Evolutionary conservation across 2,888 invertebrate species (phyloP).

Genomic region (Hypercompe scribonia): DNA sequence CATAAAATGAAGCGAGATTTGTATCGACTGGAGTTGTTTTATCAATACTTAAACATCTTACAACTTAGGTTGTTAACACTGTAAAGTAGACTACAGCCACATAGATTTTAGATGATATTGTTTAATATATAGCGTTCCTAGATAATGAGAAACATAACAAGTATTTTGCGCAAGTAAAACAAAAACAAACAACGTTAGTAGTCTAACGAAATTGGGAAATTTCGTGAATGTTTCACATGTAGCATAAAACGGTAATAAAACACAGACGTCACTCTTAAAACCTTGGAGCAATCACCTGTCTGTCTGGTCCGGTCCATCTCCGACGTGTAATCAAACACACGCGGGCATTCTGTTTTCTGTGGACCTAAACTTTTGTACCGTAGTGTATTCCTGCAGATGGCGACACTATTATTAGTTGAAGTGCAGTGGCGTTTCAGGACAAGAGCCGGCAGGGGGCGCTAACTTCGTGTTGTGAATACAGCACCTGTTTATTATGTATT

Average conservation of each 20-base stretch:
- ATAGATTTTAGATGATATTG: neutral
- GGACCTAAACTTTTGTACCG: constrained; percentile 32
- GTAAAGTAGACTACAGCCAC: neutral
- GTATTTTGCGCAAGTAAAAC: neutral
- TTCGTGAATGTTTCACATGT: constrained; percentile 33
- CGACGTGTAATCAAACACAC: constrained; percentile 41
- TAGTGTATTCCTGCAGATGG: constrained; percentile 44
- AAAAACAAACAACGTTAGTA: neutral
- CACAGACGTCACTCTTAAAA: constrained; percentile 37
- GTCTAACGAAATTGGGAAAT: constrained; percentile 20
- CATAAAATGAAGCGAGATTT: constrained; percentile 17
- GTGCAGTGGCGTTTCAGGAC: constrained; percentile 4
- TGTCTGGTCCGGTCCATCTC: constrained; percentile 34
- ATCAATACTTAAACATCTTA: neutral
- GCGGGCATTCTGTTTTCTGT: constrained; percentile 21
- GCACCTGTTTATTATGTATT: constrained; percentile 41
- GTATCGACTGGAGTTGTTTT: constrained; percentile 18
- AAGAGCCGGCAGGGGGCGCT: constrained; percentile 16
- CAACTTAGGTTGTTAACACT: neutral
- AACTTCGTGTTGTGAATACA: constrained; percentile 39
- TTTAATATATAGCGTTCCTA: neutral
- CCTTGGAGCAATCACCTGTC: constrained; percentile 40
- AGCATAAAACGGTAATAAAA: constrained; percentile 41
- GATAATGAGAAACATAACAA: neutral
- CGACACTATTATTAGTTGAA: constrained; percentile 35